Evolutionary conservation across 30 jellyfish, hydroid and myxozoan genomes (phyloP).

Genomic region (Morbakka virulenta): DNA sequence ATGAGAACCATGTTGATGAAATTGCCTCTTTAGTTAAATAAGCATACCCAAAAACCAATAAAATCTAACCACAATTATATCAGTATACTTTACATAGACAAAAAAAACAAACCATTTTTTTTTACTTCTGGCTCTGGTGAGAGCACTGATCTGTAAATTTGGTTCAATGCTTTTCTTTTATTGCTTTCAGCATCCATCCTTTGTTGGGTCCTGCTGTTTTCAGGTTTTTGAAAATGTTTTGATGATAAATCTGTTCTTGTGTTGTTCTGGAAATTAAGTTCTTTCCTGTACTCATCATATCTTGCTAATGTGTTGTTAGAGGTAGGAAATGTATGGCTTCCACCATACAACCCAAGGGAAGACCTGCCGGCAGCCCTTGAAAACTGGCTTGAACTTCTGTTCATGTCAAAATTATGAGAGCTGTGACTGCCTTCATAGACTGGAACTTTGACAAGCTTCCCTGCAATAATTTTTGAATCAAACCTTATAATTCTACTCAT

Average conservation of each 20-base stretch:
- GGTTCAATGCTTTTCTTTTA: slow-evolving; percentile 37
- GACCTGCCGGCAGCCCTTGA: not conserved
- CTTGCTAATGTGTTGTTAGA: not conserved
- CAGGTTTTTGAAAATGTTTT: not conserved
- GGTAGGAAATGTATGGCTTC: not conserved
- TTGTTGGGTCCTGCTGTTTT: not conserved
- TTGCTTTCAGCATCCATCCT: slow-evolving; percentile 47
- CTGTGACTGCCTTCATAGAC: not conserved
- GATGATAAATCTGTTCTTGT: not conserved
- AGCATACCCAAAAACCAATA: no score
- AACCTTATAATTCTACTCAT: not conserved
- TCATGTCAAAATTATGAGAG: no score
- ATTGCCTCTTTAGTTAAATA: no score
- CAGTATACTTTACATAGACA: no score
- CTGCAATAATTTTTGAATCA: slow-evolving; percentile 37
- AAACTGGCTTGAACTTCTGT: not conserved
- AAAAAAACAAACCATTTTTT: no score
- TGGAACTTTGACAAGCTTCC: slow-evolving; percentile 48
- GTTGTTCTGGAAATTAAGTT: not conserved
- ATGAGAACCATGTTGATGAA: no score
- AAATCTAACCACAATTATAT: no score
- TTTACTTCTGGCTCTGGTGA: slow-evolving; percentile 56
- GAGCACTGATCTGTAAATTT: slow-evolving; percentile 32
- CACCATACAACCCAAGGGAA: not conserved
- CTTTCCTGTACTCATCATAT: not conserved